Evolutionary conservation across 1,140 invertebrate species (phyloP), one percentile per base, ranked within the genome.

Genomic region (Hyles vespertilio): DNA sequence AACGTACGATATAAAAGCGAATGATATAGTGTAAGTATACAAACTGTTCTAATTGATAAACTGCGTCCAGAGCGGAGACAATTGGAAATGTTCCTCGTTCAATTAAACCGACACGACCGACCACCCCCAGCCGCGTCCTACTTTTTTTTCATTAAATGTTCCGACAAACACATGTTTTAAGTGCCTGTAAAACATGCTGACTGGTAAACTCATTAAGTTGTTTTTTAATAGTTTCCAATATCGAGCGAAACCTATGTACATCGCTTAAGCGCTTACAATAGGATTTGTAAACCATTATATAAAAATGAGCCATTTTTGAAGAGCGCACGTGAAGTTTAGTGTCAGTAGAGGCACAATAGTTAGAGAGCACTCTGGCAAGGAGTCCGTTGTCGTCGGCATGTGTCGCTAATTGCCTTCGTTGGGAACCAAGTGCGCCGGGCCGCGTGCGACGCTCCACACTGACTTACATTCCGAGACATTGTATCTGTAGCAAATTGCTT

Each of bases 391-490:
- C 62, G 64, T 64, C 66, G 67, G 63, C 73, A 74, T 73, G 65
- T 82, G 77, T 69, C 71, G 64, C 74, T 81, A 82, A 82, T 84
- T 81, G 72, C 70, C 69, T 71, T 65, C 65, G 70, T 72, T 69
- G 70, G 67, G 55, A 63, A 67, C 58, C 59, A 59, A 72, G 55
- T 59, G 36, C 36, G 36, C 36, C 8, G 36, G 22, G 22, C 22
- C 22, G 22, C 22, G 22, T 8, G 58, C 65, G 32, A 47, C 60
- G 48, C 59, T 45, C 48, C 51, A 22, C 34, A 33, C 51, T 40
- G 32, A 65, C 61, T 67, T 61, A 61, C 56, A 40, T 56, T 22
- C 51, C 44, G 43, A 52, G 59, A 63, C 67, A 67, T 64, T 66
- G 62, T 70, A 63, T 60, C 63, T 65, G 54, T 51, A 66, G 58